A percentile compares a stretch with the other conserved stretches of the same genome.
phyloP scores from a whole-genome alignment of 1,140 invertebrate genomes.

The Saxidomus purpurata region DNA sequence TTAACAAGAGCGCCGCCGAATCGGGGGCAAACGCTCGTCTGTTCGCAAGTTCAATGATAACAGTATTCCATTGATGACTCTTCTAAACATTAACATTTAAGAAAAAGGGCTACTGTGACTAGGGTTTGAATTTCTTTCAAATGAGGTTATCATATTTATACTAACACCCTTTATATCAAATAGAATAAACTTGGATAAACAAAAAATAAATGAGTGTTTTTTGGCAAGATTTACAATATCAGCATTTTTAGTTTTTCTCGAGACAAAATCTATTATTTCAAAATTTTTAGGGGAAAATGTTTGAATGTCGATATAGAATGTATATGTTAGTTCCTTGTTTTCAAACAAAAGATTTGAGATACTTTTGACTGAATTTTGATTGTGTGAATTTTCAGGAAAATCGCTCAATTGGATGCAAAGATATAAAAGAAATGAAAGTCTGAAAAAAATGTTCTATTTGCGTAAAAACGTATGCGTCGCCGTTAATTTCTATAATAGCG shows the following conservation, averaged over 20 bases:
- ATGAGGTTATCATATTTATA: not conserved
- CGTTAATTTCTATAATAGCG: too few relatives aligned
- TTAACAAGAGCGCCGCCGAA: conserved; percentile 49
- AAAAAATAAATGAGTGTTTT: too few relatives aligned
- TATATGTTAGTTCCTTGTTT: not conserved
- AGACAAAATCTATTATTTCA: not conserved
- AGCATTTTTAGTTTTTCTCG: not conserved
- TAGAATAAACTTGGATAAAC: not conserved
- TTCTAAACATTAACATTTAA: not conserved
- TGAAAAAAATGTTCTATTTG: not conserved
- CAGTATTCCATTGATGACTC: conserved; percentile 23
- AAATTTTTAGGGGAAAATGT: not conserved
- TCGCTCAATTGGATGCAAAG: not conserved
- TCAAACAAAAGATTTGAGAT: not conserved
- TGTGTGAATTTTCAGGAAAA: not conserved
- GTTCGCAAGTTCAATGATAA: conserved; percentile 34
- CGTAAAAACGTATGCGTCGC: not conserved
- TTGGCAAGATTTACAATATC: too few relatives aligned
- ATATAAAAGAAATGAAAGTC: not conserved
- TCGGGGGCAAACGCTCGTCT: conserved; percentile 2
- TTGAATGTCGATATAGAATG: not conserved
- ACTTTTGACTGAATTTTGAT: not conserved
- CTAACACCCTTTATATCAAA: not conserved
- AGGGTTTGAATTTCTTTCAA: not conserved
- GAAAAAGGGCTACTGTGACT: not conserved